These are phyloP conservation scores for Drosophila auraria DNA, from an alignment of 1,140 invertebrate genomes.

Conservation along the genomic window DNA sequence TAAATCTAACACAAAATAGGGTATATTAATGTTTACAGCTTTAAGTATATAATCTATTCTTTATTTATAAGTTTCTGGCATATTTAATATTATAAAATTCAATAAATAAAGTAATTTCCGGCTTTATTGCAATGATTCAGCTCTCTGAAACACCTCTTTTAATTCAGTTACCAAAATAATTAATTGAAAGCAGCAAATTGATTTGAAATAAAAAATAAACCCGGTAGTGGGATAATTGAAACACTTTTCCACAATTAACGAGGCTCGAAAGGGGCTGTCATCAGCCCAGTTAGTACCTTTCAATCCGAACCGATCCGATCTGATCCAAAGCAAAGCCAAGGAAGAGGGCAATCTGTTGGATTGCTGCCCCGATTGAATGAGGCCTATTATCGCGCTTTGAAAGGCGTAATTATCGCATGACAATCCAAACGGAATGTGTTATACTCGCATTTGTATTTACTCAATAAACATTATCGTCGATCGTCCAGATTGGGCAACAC, in stretches of 20 bases:
- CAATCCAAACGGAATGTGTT: slow-evolving; percentile 71
- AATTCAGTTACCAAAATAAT: not conserved
- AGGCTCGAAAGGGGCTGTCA: not conserved
- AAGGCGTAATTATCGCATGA: slow-evolving; percentile 80
- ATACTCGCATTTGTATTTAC: slow-evolving; percentile 56
- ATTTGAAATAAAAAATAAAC: not conserved
- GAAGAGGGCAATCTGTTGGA: slow-evolving; percentile 55
- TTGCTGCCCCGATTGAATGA: slow-evolving; percentile 59
- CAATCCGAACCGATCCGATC: not conserved
- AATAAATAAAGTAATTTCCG: not conserved
- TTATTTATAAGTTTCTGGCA: not conserved
- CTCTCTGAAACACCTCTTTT: not conserved
- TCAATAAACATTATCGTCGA: slow-evolving; percentile 56
- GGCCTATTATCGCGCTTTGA: slow-evolving; percentile 78
- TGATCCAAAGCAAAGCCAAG: slow-evolving; percentile 7
- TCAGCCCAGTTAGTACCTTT: not conserved
- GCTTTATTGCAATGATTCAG: not conserved
- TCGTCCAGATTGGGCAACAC: slow-evolving; percentile 44
- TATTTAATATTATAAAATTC: not conserved
- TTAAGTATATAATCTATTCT: too few relatives aligned
- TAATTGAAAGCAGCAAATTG: not conserved
- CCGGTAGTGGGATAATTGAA: slow-evolving; percentile 29
- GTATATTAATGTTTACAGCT: too few relatives aligned
- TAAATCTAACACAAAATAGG: too few relatives aligned
- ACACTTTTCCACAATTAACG: slow-evolving; percentile 25